Evolutionary conservation across 2,797 vertebrate species (phyloP), one percentile per base, ranked within the genome.

Genomic region (Sphaeramia orbicularis): DNA sequence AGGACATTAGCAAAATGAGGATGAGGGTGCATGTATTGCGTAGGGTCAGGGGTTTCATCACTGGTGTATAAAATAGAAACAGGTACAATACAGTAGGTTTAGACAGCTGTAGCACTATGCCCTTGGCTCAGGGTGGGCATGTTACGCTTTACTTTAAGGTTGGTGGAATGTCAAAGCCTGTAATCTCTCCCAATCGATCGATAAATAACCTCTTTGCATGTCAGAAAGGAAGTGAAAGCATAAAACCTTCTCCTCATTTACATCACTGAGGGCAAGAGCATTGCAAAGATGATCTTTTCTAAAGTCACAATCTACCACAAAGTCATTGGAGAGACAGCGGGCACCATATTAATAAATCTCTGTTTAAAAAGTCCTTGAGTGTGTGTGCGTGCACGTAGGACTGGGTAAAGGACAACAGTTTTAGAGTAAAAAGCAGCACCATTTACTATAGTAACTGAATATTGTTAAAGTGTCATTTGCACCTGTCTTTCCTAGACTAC

Each of bases 361-460:
- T 87, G 75, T 89, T 91, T 92, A 92, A 93, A 94, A 94, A 93
- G 92, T 94, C 86, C 87, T 87, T 88, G 90, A 91, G 86, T 90
- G 76, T 90, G 86, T 90, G 88, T 87, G 86, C 67, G 89, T 90
- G 90, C 85, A 91, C 90, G 85, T 86, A 89, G 87, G 91, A 91
- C 84, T 88, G 78, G 88, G 85, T 89, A 90, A 90, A 91, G 90
- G 91, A 93, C 90, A 89, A 92, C 85, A 88, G 88, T 92, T 92
- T 90, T 68, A 92, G 93, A 93, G 92, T 95, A 95, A 87, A 95
- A 94, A 95, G 93, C 93, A 95, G 94, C 94, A 95, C 94, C 94
- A 92, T 94, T 92, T 91, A 93, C 93, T 87, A 89, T 87, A 92
- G 87, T 93, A 92, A 93, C 90, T 92, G 86, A 93, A 93, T 88